phyloP scores from a whole-genome alignment of 2,113 vertebrate genomes.

The Gallinago paraguaiae region DNA sequence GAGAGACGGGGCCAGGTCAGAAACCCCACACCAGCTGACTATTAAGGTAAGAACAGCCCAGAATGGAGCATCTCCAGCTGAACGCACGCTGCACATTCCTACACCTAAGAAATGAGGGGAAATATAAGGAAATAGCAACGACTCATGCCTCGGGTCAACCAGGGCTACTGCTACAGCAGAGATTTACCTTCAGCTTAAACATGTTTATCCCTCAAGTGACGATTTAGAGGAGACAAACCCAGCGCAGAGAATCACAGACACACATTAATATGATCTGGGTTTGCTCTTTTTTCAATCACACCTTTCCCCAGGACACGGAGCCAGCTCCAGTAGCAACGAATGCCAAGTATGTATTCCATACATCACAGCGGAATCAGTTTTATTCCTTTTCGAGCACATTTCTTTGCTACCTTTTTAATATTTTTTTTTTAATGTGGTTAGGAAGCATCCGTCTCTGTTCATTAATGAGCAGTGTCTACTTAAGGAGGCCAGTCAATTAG shows the following conservation, averaged over 20 bases:
- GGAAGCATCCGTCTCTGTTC: background rate
- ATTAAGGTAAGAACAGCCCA: slow-evolving; percentile 46
- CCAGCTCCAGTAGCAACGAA: background rate
- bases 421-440: background rate
- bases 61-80: slow-evolving; percentile 14
- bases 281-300: background rate
- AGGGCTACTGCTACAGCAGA: background rate
- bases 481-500: slow-evolving; percentile 50
- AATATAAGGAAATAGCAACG: background rate
- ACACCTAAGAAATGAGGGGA: background rate
- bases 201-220: background rate
- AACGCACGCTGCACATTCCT: background rate
- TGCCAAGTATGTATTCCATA: slow-evolving; percentile 15
- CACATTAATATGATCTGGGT: background rate
- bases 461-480: slow-evolving; percentile 27
- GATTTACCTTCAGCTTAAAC: background rate
- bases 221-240: background rate
- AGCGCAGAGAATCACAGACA: slow-evolving; percentile 18
- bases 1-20: background rate
- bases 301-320: background rate
- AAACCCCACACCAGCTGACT: slow-evolving; percentile 20
- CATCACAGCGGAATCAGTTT: slow-evolving; percentile 13
- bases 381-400: slow-evolving; percentile 27
- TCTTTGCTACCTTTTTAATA: background rate
- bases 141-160: background rate